A percentile compares a stretch with the other conserved stretches of the same genome.
Conservation (phyloP, 2,888 invertebrate genomes). For the Octonoba sinensis region DNA sequence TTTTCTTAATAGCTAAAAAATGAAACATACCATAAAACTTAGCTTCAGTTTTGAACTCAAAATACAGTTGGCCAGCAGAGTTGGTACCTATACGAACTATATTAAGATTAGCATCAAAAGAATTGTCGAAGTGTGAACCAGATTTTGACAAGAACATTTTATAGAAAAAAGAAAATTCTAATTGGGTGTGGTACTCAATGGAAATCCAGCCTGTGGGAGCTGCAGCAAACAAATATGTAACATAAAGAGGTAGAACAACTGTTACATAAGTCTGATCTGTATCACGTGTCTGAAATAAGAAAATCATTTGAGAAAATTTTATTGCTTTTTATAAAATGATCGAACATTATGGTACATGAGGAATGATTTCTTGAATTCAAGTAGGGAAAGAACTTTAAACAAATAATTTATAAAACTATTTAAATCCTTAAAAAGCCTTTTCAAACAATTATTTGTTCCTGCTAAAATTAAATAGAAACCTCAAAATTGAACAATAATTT, state of each 20-base stretch:
- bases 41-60: slow-evolving; percentile 72
- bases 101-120: slow-evolving; percentile 67
- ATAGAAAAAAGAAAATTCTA: slow-evolving; percentile 72
- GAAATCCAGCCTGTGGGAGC: slow-evolving; percentile 72
- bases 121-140: slow-evolving; percentile 70
- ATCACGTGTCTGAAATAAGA: slow-evolving; percentile 67
- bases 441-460: too few relatives aligned
- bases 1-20: too few relatives aligned
- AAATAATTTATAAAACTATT: too few relatives aligned
- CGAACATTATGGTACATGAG: background rate
- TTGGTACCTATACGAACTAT: slow-evolving; percentile 69
- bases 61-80: slow-evolving; percentile 70
- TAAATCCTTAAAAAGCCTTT: too few relatives aligned
- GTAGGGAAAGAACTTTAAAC: too few relatives aligned
- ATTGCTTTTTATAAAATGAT: slow-evolving; percentile 5
- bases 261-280: slow-evolving; percentile 70
- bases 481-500: too few relatives aligned
- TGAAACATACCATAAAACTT: slow-evolving; percentile 71
- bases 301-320: slow-evolving; percentile 2
- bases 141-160: slow-evolving; percentile 71
- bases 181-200: slow-evolving; percentile 72
- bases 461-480: too few relatives aligned
- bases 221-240: slow-evolving; percentile 71
- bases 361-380: too few relatives aligned
- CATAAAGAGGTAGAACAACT: slow-evolving; percentile 71